Conservation (phyloP, 1,140 invertebrate species). For the Scaptodrosophila lebanonensis region DNA sequence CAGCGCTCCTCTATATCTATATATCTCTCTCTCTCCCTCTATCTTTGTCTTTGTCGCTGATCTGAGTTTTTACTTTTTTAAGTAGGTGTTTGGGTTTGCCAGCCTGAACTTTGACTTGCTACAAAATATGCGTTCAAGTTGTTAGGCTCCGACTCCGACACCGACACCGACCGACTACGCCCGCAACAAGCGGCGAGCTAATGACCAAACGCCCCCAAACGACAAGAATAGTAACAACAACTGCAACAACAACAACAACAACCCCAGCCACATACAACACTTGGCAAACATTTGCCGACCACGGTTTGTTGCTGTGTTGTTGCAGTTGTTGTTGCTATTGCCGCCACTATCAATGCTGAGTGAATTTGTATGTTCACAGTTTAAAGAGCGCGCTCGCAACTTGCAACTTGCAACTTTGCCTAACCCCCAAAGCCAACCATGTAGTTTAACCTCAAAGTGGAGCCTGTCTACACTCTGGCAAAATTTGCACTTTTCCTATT, state of each 20-base stretch:
- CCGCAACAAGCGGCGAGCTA: slow-evolving; percentile 31
- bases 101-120: slow-evolving; percentile 61
- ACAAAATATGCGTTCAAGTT: slow-evolving; percentile 74
- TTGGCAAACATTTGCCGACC: no score
- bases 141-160: slow-evolving; percentile 43
- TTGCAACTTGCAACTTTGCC: not conserved
- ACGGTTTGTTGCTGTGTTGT: no score
- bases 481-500: no score
- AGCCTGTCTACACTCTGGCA: no score
- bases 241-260: no score
- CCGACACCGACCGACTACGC: slow-evolving; percentile 36
- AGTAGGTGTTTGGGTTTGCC: no score
- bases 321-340: slow-evolving; percentile 48
- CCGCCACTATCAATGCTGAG: slow-evolving; percentile 68
- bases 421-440: slow-evolving; percentile 1
- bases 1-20: slow-evolving; percentile 27
- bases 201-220: slow-evolving; percentile 55
- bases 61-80: no score
- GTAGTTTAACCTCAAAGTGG: slow-evolving; percentile 24
- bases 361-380: slow-evolving; percentile 77
- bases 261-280: no score
- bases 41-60: slow-evolving; percentile 26
- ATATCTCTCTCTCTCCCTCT: slow-evolving; percentile 9
- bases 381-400: slow-evolving; percentile 44
- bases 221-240: no score